Conservation (phyloP, 2,888 invertebrate species). For the Hyles lineata region DNA sequence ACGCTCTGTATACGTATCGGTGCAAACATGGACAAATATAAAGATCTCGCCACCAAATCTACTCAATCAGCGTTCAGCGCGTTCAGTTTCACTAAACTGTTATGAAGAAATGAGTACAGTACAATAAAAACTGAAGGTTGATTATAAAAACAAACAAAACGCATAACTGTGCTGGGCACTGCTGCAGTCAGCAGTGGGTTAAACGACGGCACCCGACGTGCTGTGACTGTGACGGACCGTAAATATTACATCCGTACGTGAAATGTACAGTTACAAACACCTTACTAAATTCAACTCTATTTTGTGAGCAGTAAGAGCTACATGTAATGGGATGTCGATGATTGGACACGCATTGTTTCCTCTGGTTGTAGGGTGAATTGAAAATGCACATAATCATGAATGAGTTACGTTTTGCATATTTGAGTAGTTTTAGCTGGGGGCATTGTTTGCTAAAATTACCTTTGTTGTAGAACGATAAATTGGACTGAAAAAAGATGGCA, state of each 20-base stretch:
- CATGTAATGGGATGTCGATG: constrained; percentile 58
- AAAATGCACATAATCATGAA: constrained; percentile 61
- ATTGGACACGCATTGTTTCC: constrained; percentile 75
- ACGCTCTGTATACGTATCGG: too few relatives aligned
- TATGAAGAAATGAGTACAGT: constrained; percentile 25
- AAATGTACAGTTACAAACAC: constrained; percentile 63
- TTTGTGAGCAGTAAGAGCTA: constrained; percentile 40
- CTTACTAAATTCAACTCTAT: constrained; percentile 53
- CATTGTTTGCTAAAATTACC: neutral
- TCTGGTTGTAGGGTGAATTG: constrained; percentile 65
- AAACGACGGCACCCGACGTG: constrained; percentile 60
- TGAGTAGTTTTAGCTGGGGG: constrained; percentile 37
- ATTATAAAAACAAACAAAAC: constrained; percentile 74
- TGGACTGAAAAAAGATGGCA: neutral
- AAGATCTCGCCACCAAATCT: neutral
- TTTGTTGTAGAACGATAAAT: neutral
- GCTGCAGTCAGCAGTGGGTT: constrained; percentile 57
- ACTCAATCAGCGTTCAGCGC: neutral
- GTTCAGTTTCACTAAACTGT: neutral
- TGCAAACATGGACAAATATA: too few relatives aligned
- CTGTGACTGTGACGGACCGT: constrained; percentile 72
- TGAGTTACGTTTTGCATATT: constrained; percentile 47
- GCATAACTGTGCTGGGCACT: constrained; percentile 60
- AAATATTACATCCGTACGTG: constrained; percentile 66
- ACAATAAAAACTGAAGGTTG: constrained; percentile 44